A percentile compares a stretch with the other conserved stretches of the same genome.
Evolutionary conservation across 2,113 vertebrate species (phyloP).

Genomic region (Panurus biarmicus): DNA sequence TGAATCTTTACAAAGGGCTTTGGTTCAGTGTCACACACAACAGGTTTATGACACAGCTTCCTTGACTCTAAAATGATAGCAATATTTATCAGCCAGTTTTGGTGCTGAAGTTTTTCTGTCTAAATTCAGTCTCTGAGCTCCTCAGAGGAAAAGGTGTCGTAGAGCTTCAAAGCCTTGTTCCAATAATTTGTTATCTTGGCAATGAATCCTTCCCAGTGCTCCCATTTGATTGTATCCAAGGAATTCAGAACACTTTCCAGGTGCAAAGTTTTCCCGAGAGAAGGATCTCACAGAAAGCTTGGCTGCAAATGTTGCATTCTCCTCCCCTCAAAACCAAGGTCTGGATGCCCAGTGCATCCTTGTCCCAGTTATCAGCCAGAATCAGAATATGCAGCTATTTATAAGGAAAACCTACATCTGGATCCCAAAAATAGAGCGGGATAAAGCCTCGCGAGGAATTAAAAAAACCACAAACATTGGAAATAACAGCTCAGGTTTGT

Average conservation of each 20-base stretch:
- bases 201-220: not conserved
- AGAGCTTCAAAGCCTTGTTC: not conserved
- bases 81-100: not conserved
- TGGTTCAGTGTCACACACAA: not conserved
- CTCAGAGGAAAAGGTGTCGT: not conserved
- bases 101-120: not conserved
- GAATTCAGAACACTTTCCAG: not conserved
- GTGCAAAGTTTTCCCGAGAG: not conserved
- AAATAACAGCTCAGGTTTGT: not conserved
- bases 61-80: not conserved
- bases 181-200: not conserved
- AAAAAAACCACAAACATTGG: not conserved
- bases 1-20: not conserved
- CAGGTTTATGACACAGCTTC: fast-evolving
- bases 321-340: not conserved
- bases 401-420: conserved; percentile 25
- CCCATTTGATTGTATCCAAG: not conserved
- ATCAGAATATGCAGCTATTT: conserved; percentile 46
- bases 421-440: not conserved
- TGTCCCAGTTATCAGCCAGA: conserved; percentile 17
- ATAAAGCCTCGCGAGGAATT: not conserved
- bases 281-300: not conserved
- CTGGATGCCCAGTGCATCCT: not conserved
- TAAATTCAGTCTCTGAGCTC: not conserved
- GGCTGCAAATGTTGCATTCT: not conserved